These are phyloP conservation scores for Caenorhabditis japonica DNA, from an alignment of 2,888 invertebrate species.

Conservation along the genomic window DNA sequence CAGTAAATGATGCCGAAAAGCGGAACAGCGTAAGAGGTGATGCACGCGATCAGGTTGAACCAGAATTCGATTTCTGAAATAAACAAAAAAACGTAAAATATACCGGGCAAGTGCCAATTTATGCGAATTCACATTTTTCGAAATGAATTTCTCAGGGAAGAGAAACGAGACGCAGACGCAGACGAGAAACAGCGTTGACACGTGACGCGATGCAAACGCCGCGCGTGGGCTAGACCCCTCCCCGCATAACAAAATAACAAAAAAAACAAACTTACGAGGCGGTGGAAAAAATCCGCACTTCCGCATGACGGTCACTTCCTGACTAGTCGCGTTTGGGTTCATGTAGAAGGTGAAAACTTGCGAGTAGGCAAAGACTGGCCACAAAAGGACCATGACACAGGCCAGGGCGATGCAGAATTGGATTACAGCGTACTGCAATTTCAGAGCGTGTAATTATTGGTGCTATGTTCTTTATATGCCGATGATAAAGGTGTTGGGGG, in stretches of 20 bases:
- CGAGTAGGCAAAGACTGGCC: slow-evolving; percentile 75
- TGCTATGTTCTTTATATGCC: no score
- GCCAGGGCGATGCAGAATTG: slow-evolving; percentile 68
- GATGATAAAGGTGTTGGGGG: background rate
- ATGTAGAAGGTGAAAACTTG: slow-evolving; percentile 71
- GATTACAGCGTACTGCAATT: slow-evolving; percentile 67
- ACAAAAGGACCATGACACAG: slow-evolving; percentile 70
- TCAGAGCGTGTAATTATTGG: no score
- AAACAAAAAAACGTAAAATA: background rate
- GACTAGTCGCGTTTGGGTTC: slow-evolving; percentile 63
- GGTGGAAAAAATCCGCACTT: slow-evolving; percentile 70
- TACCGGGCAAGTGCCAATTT: no score
- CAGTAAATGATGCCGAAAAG: slow-evolving; percentile 76
- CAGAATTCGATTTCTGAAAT: slow-evolving; percentile 70
- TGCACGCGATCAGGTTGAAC: slow-evolving; percentile 73
- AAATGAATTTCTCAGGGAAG: no score
- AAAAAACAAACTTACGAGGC: slow-evolving; percentile 57
- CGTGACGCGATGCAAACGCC: background rate
- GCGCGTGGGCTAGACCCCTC: no score
- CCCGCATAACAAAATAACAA: no score
- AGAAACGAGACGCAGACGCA: no score
- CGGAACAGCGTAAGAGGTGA: slow-evolving; percentile 72
- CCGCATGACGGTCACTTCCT: slow-evolving; percentile 64
- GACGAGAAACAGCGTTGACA: no score
- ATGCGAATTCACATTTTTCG: no score